Base-by-base conservation (phyloP, 2,797 vertebrate genomes). In the Micropoecilia bifurca region DNA sequence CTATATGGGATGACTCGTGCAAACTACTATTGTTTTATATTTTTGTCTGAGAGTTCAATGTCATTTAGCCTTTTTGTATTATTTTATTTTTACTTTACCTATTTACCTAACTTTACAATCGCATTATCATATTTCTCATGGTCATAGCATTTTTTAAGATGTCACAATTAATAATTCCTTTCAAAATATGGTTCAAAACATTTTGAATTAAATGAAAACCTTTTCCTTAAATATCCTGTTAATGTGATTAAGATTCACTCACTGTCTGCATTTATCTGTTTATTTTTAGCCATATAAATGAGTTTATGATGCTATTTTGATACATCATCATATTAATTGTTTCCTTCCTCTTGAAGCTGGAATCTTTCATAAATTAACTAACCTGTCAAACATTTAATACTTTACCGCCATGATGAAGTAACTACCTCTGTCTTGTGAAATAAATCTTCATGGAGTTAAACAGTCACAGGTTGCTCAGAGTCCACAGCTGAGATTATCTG, bases 401-500 rank as follows among this genome's bases (percentile, higher is more conserved):
- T 43, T 85, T 78, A 78, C 88, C 89, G 74, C 75, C 71, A 59
- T 61, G 22, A 72, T 53, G 81, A 84, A 79, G 74, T 85, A 61
- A 76, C 87, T 78, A 30, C 10, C 72, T 53, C 68, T 80, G 41
- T 81, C 9, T 59, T 25, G 84, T 53, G 68, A 75, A 61, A 43
- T 81, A 73, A 83, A 22, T 90, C 71, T 77, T 78, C n/a, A 74
- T 73, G 79, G 83, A 80, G 75, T 79, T 48, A 73, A 55, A 20
- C 82, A 80, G 82, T 86, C 80, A 63, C 78, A 83, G 80, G 81
- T 83, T 79, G 76, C 68, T 41, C 73, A 16, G 41, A 83, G 83
- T 90, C 75, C 36, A 22, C 80, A 14, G 85, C 77, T 81, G 78
- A 73, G 71, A 75, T 80, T 28, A 30, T 80, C 73, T 61, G 41